Evolutionary conservation across 1,140 invertebrate species (phyloP).

Genomic region (Brachionus calyciflorus): DNA sequence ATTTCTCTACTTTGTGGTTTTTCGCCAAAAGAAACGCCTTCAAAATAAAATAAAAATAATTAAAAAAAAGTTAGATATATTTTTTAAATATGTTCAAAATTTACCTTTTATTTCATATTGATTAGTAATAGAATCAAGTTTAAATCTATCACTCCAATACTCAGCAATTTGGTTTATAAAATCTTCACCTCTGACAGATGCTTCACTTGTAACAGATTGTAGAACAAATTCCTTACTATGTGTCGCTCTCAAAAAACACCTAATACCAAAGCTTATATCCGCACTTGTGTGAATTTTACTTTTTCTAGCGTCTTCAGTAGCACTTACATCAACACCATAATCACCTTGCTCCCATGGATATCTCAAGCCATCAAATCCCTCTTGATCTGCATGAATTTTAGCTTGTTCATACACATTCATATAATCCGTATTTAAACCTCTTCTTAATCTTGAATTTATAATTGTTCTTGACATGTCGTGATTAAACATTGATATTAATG

Average conservation of each 20-base stretch:
- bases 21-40: slow-evolving; percentile 42
- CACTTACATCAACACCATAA: slow-evolving; percentile 38
- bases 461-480: slow-evolving; percentile 16
- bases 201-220: slow-evolving; percentile 21
- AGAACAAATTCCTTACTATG: slow-evolving; percentile 29
- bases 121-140: background rate
- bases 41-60: background rate
- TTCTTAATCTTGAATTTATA: slow-evolving; percentile 23
- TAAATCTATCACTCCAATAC: slow-evolving; percentile 26
- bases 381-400: background rate
- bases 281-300: slow-evolving; percentile 46
- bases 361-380: slow-evolving; percentile 24
- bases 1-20: slow-evolving; percentile 17
- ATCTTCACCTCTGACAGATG: slow-evolving; percentile 28
- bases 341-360: slow-evolving; percentile 44
- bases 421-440: slow-evolving; percentile 32
- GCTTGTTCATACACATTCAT: slow-evolving; percentile 33
- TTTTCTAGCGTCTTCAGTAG: slow-evolving; percentile 12
- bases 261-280: slow-evolving; percentile 32
- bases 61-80: too few species aligned
- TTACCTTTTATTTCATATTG: slow-evolving; percentile 43
- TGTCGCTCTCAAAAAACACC: background rate
- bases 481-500: slow-evolving; percentile 27
- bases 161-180: slow-evolving; percentile 34
- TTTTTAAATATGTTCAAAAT: background rate